These are phyloP conservation scores for Ectemnius continuus DNA, from an alignment of 2,888 invertebrate genomes.

Conservation along the genomic window DNA sequence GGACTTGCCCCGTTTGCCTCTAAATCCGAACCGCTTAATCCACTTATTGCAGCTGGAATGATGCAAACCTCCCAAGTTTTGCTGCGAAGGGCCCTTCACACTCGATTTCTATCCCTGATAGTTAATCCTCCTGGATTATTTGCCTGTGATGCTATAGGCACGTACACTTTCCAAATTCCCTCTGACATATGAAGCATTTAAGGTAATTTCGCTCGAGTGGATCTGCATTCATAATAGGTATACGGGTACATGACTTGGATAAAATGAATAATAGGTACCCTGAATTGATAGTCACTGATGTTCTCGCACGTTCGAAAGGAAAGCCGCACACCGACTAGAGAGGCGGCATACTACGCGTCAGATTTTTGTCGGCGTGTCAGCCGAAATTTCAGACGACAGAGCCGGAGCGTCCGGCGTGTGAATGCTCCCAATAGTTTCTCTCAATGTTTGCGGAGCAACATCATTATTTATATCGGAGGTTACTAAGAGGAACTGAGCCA, in stretches of 20 bases:
- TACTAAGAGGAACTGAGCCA: slow-evolving; percentile 10
- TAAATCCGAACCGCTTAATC: neutral
- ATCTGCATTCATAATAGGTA: neutral
- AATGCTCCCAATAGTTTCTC: neutral
- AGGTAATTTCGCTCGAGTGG: neutral
- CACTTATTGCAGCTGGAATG: neutral
- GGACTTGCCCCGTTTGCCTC: neutral
- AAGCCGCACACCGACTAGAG: slow-evolving; percentile 29
- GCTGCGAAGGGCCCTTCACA: neutral
- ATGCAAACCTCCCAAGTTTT: slow-evolving; percentile 2
- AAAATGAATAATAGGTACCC: neutral
- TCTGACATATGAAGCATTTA: neutral
- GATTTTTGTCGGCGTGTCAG: slow-evolving; percentile 4
- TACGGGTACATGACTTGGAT: neutral
- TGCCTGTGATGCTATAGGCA: neutral
- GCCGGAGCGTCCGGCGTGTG: neutral
- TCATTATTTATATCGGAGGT: slow-evolving; percentile 29
- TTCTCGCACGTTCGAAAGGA: slow-evolving; percentile 13
- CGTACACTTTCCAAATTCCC: neutral
- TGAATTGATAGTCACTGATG: slow-evolving; percentile 50
- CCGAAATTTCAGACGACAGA: neutral
- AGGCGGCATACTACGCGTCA: slow-evolving; percentile 29
- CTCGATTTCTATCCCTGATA: neutral
- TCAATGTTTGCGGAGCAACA: slow-evolving; percentile 26
- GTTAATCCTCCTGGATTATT: neutral